These are phyloP conservation scores for Panthera uncia DNA, from an alignment of 2,113 vertebrate genomes.

Conservation along the genomic window DNA sequence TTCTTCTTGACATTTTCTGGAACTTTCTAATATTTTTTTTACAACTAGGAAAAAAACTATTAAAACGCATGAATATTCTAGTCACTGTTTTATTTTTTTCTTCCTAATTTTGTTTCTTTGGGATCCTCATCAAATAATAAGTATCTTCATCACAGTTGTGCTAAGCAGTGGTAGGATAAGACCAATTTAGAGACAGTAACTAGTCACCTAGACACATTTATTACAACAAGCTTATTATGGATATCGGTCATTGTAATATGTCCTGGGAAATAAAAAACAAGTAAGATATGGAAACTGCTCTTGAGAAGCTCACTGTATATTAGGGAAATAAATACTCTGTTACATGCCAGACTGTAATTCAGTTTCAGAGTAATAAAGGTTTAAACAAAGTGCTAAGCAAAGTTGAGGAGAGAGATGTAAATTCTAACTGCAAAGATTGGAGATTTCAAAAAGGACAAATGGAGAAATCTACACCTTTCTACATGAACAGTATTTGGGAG, in stretches of 20 bases:
- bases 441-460: background rate
- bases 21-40: background rate
- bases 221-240: background rate
- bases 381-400: background rate
- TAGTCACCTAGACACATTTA: slow-evolving; percentile 11
- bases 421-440: background rate
- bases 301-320: slow-evolving; percentile 17
- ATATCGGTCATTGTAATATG: background rate
- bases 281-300: background rate
- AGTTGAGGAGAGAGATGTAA: background rate
- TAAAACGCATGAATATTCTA: background rate
- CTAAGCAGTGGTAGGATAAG: background rate
- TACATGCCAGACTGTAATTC: background rate
- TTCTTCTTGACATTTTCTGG: background rate
- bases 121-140: background rate
- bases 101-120: background rate
- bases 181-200: background rate
- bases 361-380: background rate
- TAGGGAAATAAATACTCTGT: slow-evolving; percentile 41
- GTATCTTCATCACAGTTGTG: background rate
- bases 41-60: background rate
- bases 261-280: slow-evolving; percentile 15
- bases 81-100: background rate
- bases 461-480: background rate
- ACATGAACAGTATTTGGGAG: background rate